These are phyloP conservation scores for Bothrops jararaca DNA, from an alignment of 2,113 vertebrate genomes.

Conservation along the genomic window DNA sequence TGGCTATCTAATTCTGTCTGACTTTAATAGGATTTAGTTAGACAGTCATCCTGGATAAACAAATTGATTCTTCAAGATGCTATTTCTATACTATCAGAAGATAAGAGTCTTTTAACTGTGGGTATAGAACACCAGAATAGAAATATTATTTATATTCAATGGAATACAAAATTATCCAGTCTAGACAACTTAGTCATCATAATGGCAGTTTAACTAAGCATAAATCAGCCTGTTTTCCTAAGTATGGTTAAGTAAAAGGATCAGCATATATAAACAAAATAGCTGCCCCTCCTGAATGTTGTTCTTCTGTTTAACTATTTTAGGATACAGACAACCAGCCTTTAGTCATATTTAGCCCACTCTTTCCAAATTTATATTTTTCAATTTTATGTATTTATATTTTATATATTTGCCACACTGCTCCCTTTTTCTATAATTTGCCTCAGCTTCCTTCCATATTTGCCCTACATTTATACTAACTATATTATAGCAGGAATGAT, in stretches of 20 bases:
- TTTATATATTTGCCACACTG: not conserved
- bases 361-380: not conserved
- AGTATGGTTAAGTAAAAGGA: not conserved
- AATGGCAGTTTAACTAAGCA: not conserved
- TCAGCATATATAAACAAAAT: not conserved
- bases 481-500: not conserved
- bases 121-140: not conserved
- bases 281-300: not conserved
- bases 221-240: not conserved
- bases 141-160: not conserved
- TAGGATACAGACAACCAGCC: not conserved
- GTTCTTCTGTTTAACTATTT: not conserved
- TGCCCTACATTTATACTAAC: not conserved
- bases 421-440: too few species aligned
- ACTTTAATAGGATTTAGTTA: not conserved
- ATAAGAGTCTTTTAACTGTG: constrained; percentile 25
- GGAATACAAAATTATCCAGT: not conserved
- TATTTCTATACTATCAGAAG: constrained; percentile 22
- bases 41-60: constrained; percentile 11
- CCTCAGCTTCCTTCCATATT: not conserved
- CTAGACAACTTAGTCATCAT: constrained; percentile 14
- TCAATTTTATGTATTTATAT: too few species aligned
- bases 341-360: not conserved
- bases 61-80: constrained; percentile 26
- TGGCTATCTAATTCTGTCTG: too few species aligned